Evolutionary conservation across 2,113 vertebrate species (phyloP).

Genomic region (Terrapene triunguis): DNA sequence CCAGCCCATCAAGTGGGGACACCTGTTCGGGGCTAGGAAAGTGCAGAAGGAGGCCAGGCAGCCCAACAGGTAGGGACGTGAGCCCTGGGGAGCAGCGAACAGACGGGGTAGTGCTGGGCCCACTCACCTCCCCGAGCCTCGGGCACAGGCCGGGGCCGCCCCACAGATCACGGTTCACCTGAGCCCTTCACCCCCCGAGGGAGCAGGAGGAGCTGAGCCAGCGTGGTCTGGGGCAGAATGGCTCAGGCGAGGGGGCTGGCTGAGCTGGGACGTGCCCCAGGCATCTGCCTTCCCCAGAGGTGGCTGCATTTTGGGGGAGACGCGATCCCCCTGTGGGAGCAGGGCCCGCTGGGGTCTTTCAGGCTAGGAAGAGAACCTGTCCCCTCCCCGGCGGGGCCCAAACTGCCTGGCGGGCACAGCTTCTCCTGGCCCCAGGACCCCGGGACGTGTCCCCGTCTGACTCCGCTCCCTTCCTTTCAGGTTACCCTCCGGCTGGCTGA

Average conservation of each 20-base stretch:
- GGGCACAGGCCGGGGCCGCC: fast-evolving
- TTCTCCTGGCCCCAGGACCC: fast-evolving
- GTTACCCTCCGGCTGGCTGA: constrained; percentile 93
- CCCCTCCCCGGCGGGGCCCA: too few species aligned
- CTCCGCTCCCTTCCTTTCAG: constrained; percentile 70
- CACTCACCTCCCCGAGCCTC: fast-evolving
- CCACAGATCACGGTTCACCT: not conserved
- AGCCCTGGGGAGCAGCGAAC: not conserved
- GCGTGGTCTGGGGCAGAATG: not conserved
- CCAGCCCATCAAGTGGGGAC: constrained; percentile 78
- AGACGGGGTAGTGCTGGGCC: not conserved
- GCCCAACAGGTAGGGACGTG: constrained; percentile 81
- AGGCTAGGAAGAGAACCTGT: too few species aligned
- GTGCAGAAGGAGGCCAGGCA: constrained; percentile 74
- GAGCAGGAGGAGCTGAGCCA: not conserved
- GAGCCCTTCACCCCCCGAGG: not conserved
- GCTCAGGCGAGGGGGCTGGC: not conserved
- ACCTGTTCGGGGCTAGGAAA: constrained; percentile 81
- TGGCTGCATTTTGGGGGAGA: not conserved
- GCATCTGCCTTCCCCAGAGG: not conserved
- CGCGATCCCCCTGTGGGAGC: too few species aligned
- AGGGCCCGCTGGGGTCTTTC: not conserved
- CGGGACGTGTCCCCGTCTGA: fast-evolving
- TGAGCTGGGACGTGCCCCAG: not conserved
- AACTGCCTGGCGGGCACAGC: not conserved